These are phyloP conservation scores for Eublepharis macularius DNA, from an alignment of 2,113 vertebrate species.

Conservation along the genomic window DNA sequence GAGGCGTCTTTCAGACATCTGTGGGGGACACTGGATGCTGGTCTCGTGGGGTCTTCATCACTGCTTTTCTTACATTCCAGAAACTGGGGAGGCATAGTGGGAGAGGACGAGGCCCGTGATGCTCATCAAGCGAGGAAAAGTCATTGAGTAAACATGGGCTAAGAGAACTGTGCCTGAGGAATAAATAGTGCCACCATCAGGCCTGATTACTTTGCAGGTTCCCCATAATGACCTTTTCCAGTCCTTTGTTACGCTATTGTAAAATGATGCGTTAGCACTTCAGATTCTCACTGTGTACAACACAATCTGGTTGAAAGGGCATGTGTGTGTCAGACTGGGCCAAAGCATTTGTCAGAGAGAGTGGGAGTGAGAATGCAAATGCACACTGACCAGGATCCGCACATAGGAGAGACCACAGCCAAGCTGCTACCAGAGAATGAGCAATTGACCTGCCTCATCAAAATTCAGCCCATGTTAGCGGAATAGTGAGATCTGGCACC, in stretches of 20 bases:
- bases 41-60: too few relatives aligned
- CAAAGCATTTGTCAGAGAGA: constrained; percentile 2
- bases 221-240: neutral
- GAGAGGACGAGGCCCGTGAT: too few relatives aligned
- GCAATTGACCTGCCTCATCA: neutral
- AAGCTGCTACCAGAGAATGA: neutral
- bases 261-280: neutral
- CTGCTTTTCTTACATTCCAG: too few relatives aligned
- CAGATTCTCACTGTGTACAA: neutral
- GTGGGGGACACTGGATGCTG: too few relatives aligned
- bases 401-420: neutral
- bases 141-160: neutral
- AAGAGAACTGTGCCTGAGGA: neutral
- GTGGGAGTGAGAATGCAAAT: neutral
- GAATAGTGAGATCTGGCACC: neutral
- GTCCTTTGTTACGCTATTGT: neutral
- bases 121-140: neutral
- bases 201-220: neutral
- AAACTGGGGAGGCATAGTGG: neutral
- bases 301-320: neutral
- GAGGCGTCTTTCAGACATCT: too few relatives aligned
- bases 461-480: neutral
- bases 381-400: neutral
- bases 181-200: neutral
- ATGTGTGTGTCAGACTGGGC: neutral